Percentiles rank a stretch among this genome's conserved stretches.
These are phyloP conservation scores for Macrotus californicus DNA, from an alignment of 2,113 vertebrate species.

Conservation along the genomic window DNA sequence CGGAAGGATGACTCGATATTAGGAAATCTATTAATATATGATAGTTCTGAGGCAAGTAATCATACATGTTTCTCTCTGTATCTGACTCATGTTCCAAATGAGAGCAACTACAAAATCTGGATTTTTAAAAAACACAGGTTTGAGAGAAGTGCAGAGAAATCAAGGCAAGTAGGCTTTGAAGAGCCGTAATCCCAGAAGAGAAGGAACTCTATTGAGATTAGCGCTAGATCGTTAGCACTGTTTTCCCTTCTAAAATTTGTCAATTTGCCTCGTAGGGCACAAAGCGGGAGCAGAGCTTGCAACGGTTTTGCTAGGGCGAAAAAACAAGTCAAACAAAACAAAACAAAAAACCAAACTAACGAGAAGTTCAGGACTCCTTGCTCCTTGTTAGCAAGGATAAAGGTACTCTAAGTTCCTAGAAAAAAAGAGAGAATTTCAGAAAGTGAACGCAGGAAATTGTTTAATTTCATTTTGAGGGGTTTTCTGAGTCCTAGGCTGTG, in stretches of 20 bases:
- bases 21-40: not conserved
- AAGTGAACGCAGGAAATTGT: not conserved
- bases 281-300: not conserved
- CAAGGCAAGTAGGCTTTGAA: not conserved
- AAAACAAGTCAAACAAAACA: not conserved
- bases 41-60: not conserved
- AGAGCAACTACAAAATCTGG: not conserved
- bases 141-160: not conserved
- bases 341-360: not conserved
- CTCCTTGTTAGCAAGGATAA: not conserved
- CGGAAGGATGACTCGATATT: not conserved
- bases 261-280: not conserved
- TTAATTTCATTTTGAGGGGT: not conserved
- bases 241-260: not conserved
- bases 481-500: not conserved
- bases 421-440: not conserved
- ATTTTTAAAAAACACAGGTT: not conserved
- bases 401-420: not conserved
- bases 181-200: not conserved
- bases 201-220: not conserved
- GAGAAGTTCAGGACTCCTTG: not conserved
- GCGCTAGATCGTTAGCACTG: not conserved
- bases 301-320: not conserved
- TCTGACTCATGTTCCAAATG: not conserved
- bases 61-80: not conserved